Conservation (phyloP, 2,113 vertebrate genomes). For the Cyanocitta stelleri region DNA sequence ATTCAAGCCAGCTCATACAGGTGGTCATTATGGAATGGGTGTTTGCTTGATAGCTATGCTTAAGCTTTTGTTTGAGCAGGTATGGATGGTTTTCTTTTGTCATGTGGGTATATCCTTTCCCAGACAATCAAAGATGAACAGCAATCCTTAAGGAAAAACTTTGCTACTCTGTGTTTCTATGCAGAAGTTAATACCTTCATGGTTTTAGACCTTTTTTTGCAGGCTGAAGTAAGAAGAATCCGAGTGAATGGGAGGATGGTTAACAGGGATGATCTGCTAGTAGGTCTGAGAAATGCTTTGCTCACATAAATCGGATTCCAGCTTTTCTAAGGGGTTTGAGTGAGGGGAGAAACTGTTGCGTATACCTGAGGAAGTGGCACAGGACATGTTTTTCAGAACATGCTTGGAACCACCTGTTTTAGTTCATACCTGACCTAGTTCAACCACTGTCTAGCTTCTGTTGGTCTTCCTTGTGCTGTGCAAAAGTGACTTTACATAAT, state of each 20-base stretch:
- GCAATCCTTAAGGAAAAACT: not conserved
- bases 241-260: not conserved
- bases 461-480: not conserved
- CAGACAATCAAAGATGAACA: not conserved
- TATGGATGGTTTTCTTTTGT: not conserved
- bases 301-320: not conserved
- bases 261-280: not conserved
- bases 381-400: not conserved
- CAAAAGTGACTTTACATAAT: not conserved
- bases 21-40: not conserved
- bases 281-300: not conserved
- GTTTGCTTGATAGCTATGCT: not conserved
- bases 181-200: not conserved
- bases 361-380: not conserved
- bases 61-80: not conserved
- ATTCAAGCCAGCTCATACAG: not conserved
- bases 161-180: fast-evolving
- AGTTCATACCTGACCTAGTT: not conserved
- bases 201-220: not conserved
- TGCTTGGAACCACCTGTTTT: not conserved
- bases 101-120: not conserved
- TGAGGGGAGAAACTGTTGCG: not conserved
- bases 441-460: not conserved
- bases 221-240: not conserved
- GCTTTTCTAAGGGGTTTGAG: fast-evolving